Conservation (phyloP, 2,113 vertebrate genomes). For the Elachura formosa region DNA sequence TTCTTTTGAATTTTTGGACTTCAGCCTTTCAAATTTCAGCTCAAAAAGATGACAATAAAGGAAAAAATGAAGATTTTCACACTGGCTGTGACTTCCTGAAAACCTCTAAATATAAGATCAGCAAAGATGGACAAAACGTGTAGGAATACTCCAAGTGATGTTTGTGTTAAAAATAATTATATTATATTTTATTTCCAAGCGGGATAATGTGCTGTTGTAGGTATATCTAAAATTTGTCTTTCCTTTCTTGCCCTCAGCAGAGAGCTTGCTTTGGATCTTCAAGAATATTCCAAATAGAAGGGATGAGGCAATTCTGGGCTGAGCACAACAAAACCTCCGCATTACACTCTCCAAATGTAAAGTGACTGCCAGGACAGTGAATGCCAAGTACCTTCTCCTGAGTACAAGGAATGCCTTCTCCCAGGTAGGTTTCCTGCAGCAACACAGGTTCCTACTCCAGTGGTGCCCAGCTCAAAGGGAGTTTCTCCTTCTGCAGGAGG, state of each 20-base stretch:
- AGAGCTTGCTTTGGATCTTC: neutral
- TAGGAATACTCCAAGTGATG: neutral
- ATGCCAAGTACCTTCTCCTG: neutral
- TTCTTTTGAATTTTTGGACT: neutral
- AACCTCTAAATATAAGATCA: neutral
- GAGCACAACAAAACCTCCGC: accelerated
- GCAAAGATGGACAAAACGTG: neutral
- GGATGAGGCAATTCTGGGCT: neutral
- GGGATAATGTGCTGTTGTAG: neutral
- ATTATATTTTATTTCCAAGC: neutral
- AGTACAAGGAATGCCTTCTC: neutral
- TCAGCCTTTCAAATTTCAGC: neutral
- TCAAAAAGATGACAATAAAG: neutral
- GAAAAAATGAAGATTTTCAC: neutral
- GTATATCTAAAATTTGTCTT: neutral
- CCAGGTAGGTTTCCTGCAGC: neutral
- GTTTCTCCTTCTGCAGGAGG: neutral
- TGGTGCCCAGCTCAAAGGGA: neutral
- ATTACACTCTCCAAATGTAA: neutral
- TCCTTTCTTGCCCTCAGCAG: neutral
- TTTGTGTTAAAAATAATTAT: neutral
- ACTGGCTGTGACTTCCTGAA: neutral
- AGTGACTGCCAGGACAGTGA: neutral
- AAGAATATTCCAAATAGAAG: neutral
- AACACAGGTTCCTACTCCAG: neutral